Evolutionary conservation across 2,797 vertebrate species (phyloP), one percentile per base, ranked within the genome.

Genomic region (Borostomias antarcticus): DNA sequence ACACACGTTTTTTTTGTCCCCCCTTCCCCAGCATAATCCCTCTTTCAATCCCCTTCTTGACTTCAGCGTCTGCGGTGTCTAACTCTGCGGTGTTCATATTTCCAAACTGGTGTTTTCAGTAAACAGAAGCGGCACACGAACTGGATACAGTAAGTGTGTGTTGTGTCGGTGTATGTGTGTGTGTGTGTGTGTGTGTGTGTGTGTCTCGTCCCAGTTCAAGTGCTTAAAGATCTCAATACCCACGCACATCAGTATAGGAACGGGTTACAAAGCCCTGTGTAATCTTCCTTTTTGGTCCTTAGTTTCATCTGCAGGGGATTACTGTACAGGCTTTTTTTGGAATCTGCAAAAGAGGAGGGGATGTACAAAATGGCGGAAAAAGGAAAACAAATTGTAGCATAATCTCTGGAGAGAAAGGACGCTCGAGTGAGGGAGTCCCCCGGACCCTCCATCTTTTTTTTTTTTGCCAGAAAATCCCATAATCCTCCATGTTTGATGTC

Each of bases 401-500:
- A 89, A 91, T 91, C 89, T 91, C 85, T 81, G 67, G 73, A 82
- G 81, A 88, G 81, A 89, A 86, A 87, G 80, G 76, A 76, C 62
- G 69, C 67, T 75, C 53, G 79, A 86, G 78, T 25, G 53, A 82
- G 79, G 84, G 82, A 86, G 86, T 88, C 84, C 80, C 85, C 79
- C 51, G 35, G 72, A 82, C 79, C 85, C 78, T 81, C 82, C 78
- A 86, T 88, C 79, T 84, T 80, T 77, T 64, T 59, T 40, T 23
- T 68, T 47, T 69, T 59, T 72, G 63, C 72, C 73, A 83, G 74
- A 90, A 90, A 91, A 91, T 91, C 90, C 90, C 85, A 86, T 92
- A 92, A 93, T 92, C 91, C 90, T 86, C 74, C 80, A 86, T 92
- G 92, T 92, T 93, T 93, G 91, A 93, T 90, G 88, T 93, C 89